Base-by-base conservation (phyloP, 1,140 invertebrate genomes). In the Brachionus koreanus region DNA sequence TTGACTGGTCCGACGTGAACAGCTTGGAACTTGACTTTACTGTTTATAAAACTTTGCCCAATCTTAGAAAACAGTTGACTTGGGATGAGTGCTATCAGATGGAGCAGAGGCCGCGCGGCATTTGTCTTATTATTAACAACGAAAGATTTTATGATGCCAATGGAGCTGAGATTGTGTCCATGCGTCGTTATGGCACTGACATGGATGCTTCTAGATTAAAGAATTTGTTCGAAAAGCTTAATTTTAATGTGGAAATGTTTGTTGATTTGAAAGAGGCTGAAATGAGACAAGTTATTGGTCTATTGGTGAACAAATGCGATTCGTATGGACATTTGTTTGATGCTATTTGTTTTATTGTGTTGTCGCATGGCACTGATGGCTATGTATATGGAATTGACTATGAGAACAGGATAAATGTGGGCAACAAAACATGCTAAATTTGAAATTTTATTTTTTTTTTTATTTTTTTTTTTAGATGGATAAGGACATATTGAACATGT, bases 111-210 rank as follows among this genome's bases (percentile, higher is more conserved):
- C 91, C 92, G 77, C 91, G 94, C 82, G 95, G 95, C n/a, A 86
- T 91, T 76, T 94, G 94, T 19, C 85, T 96, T 0, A 95, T 97
- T 84, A 95, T 97, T 84, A 97, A 96, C 86, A 94, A 97, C 87
- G 93, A 94, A 88, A 83, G 83, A 12, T 90, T 90, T 83, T 79
- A 87, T 42, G 84, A 85, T 9, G n/a, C 69, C 6, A 86, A 89
- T 63, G 91, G 91, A 84, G 85, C 89, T 9, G 76, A 79, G n/a
- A 42, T 61, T 6, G 10, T 3, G 2, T 5, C n/a, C 5, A 42
- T 79, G 61, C 29, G 76, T 2, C 89, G 93, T 79, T 89, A 89
- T 83, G 94, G 93, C 3, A 94, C 93, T 29, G 93, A 93, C 84
- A 90, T 91, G 6, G 93, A 91, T 85, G 86, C 87, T 12, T 85